Evolutionary conservation across 2,113 vertebrate genomes (phyloP).

Genomic region (Nothoprocta perdicaria): DNA sequence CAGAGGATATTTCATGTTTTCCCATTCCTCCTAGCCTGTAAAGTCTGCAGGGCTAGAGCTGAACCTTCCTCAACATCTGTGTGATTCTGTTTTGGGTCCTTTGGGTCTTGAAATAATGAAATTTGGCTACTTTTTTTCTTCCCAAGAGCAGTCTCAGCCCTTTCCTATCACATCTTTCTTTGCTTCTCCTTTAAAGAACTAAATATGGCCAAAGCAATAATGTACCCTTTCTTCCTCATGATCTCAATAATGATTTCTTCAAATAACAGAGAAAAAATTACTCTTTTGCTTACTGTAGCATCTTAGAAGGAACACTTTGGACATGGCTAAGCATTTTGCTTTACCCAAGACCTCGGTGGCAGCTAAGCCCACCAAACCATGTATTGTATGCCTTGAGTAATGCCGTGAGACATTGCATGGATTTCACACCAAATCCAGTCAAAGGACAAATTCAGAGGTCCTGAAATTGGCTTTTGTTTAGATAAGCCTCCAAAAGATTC

Average conservation of each 20-base stretch:
- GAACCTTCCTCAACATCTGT: neutral
- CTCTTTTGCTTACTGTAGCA: neutral
- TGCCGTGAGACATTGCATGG: neutral
- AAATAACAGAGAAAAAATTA: neutral
- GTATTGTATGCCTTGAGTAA: neutral
- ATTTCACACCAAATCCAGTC: neutral
- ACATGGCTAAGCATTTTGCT: neutral
- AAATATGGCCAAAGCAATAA: neutral
- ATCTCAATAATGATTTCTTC: neutral
- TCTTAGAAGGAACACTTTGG: neutral
- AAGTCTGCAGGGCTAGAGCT: neutral
- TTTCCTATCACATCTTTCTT: neutral
- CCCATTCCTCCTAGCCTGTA: neutral
- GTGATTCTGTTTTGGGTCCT: neutral
- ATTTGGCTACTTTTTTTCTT: neutral
- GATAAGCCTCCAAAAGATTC: conserved; percentile 4
- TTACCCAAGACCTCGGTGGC: neutral
- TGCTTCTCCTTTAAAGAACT: neutral
- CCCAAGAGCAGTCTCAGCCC: neutral
- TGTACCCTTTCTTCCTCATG: neutral
- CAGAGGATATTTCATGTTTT: neutral
- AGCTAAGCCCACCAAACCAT: neutral
- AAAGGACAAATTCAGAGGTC: neutral
- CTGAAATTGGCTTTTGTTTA: neutral
- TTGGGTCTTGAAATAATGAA: neutral